These are phyloP conservation scores for Napeogenes inachia DNA, from an alignment of 2,888 invertebrate genomes.

Conservation along the genomic window DNA sequence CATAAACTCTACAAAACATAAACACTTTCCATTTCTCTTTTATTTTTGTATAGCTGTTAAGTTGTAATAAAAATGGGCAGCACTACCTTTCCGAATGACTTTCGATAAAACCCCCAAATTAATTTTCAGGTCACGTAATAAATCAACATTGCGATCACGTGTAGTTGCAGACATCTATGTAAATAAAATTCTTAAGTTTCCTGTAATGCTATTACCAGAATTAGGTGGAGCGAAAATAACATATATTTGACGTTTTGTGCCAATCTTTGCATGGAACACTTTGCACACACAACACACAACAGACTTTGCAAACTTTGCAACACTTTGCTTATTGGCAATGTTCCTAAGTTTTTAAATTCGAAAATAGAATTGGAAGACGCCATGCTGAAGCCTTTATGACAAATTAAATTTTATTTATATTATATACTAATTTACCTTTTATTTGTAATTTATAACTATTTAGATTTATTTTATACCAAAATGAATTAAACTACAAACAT, in stretches of 20 bases:
- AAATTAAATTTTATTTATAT: no score
- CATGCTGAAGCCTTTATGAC: no score
- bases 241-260: slow-evolving; percentile 22
- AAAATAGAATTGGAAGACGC: no score
- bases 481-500: no score
- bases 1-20: no score
- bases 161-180: slow-evolving; percentile 38
- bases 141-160: slow-evolving; percentile 45
- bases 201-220: slow-evolving; percentile 36
- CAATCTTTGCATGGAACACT: slow-evolving; percentile 25
- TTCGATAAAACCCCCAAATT: slow-evolving; percentile 45
- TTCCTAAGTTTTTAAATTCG: slow-evolving; percentile 9
- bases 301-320: no score
- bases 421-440: no score
- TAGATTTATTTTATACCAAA: no score
- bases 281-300: no score
- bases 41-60: not conserved
- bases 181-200: slow-evolving; percentile 29
- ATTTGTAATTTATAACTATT: no score
- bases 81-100: slow-evolving; percentile 29
- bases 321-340: slow-evolving; percentile 13
- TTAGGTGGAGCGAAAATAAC: slow-evolving; percentile 45
- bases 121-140: slow-evolving; percentile 42
- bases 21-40: not conserved
- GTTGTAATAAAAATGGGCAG: slow-evolving; percentile 6